phyloP scores from a whole-genome alignment of 2,888 invertebrate species.

The Drosophila barbarae region DNA sequence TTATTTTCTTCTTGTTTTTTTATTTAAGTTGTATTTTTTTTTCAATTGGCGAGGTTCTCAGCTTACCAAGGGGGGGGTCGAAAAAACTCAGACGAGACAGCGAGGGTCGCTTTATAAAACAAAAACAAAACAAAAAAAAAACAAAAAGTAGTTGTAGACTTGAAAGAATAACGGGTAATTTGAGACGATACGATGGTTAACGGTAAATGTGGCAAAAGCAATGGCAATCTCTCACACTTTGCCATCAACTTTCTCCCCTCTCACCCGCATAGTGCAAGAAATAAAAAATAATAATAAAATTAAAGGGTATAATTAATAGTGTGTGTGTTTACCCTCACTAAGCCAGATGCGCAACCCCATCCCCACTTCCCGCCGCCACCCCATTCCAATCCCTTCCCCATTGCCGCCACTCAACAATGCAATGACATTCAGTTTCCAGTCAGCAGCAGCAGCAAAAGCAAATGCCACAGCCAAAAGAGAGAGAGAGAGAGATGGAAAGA shows the following conservation, averaged over 20 bases:
- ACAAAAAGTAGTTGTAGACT: conserved; percentile 29
- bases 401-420: conserved; percentile 45
- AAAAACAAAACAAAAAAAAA: conserved; percentile 8
- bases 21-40: not conserved
- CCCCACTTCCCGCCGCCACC: not conserved
- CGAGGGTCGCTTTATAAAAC: conserved; percentile 25
- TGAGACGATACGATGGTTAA: conserved; percentile 43
- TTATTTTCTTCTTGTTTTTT: not conserved
- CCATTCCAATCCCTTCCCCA: conserved; percentile 15
- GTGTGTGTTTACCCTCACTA: conserved; percentile 19
- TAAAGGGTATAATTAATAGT: not conserved
- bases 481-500: conserved; percentile 7
- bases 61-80: conserved; percentile 44
- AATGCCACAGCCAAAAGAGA: not conserved
- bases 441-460: conserved; percentile 9
- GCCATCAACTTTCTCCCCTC: not conserved
- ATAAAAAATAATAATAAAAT: not conserved
- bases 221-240: conserved; percentile 4
- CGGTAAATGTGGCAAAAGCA: conserved; percentile 34
- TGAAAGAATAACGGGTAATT: conserved; percentile 44
- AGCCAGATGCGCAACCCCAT: conserved; percentile 52
- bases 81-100: conserved; percentile 24
- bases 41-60: conserved; percentile 45
- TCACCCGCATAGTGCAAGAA: conserved; percentile 10
- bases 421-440: conserved; percentile 51